Evolutionary conservation across 92 coral and sea anemone genomes (phyloP).

Genomic region (Actinostola sp.): DNA sequence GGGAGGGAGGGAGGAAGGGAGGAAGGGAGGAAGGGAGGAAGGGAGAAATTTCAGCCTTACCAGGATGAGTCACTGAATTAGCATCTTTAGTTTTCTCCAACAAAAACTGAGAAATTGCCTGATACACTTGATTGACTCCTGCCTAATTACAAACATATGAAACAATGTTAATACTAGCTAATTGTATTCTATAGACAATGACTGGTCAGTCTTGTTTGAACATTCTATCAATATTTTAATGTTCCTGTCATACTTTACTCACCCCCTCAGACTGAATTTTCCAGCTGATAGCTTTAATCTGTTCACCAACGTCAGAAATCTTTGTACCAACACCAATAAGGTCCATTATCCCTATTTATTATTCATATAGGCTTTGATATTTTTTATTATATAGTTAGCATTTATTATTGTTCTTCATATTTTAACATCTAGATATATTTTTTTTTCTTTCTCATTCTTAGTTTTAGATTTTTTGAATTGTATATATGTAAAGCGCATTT

Average conservation of each 20-base stretch:
- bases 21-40: not conserved
- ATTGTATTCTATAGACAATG: too few relatives aligned
- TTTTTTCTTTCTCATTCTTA: too few relatives aligned
- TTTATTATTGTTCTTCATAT: too few relatives aligned
- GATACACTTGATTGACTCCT: slow-evolving; percentile 53
- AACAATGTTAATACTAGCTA: not conserved
- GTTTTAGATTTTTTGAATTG: too few relatives aligned
- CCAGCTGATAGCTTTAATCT: slow-evolving; percentile 71
- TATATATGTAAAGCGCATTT: too few relatives aligned
- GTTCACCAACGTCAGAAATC: slow-evolving; percentile 73
- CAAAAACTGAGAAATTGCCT: slow-evolving; percentile 61
- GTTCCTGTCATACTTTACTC: too few relatives aligned
- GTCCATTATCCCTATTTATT: slow-evolving; percentile 86
- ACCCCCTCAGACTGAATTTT: slow-evolving; percentile 77
- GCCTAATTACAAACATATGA: slow-evolving; percentile 40
- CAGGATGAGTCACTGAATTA: slow-evolving; percentile 35
- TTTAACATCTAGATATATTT: too few relatives aligned
- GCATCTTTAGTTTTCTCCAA: slow-evolving; percentile 58
- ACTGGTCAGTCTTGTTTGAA: too few relatives aligned
- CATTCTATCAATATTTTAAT: too few relatives aligned
- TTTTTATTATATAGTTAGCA: too few relatives aligned
- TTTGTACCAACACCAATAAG: slow-evolving; percentile 78
- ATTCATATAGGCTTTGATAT: too few relatives aligned
- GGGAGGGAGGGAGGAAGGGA: not conserved
- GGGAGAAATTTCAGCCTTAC: slow-evolving; percentile 10